Percentiles rank a stretch among this genome's conserved stretches.
phyloP scores from a whole-genome alignment of 2,888 invertebrate species.

The Griposia aprilina region DNA sequence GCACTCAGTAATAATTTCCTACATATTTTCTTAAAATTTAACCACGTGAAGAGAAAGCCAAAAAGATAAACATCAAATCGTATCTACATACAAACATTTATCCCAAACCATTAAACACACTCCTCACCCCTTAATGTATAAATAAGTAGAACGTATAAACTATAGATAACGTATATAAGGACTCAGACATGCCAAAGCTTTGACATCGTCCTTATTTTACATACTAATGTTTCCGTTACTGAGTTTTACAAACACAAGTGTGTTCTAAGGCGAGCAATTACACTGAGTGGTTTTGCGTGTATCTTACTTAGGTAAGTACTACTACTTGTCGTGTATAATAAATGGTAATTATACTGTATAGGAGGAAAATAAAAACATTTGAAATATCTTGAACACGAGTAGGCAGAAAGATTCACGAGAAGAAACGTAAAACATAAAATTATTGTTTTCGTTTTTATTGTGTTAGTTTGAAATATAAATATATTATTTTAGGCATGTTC shows the following conservation, averaged over 20 bases:
- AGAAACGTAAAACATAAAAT: constrained; percentile 79
- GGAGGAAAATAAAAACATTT: constrained; percentile 70
- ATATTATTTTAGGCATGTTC: constrained; percentile 76
- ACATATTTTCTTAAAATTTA: not conserved
- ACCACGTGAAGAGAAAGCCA: not conserved
- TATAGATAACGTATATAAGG: constrained; percentile 7
- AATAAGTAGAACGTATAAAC: constrained; percentile 30
- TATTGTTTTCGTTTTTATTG: constrained; percentile 69
- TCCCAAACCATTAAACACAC: constrained; percentile 30
- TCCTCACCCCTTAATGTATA: not conserved
- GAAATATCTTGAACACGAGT: constrained; percentile 67
- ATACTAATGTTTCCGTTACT: constrained; percentile 48
- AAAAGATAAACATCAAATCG: not conserved
- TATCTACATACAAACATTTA: not conserved
- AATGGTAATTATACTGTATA: constrained; percentile 67
- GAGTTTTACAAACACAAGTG: constrained; percentile 55
- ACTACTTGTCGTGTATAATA: constrained; percentile 53
- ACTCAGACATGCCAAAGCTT: constrained; percentile 30
- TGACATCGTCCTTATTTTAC: constrained; percentile 57
- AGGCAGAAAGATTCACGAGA: constrained; percentile 71
- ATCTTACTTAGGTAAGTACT: constrained; percentile 47
- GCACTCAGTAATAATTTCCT: not conserved
- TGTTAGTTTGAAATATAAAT: not conserved
- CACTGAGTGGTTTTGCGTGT: constrained; percentile 68
- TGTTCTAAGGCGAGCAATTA: constrained; percentile 63